Percentiles rank a stretch among this genome's conserved stretches.
phyloP scores from a whole-genome alignment of 1,140 invertebrate genomes.

The Euura saliciscinereae region DNA sequence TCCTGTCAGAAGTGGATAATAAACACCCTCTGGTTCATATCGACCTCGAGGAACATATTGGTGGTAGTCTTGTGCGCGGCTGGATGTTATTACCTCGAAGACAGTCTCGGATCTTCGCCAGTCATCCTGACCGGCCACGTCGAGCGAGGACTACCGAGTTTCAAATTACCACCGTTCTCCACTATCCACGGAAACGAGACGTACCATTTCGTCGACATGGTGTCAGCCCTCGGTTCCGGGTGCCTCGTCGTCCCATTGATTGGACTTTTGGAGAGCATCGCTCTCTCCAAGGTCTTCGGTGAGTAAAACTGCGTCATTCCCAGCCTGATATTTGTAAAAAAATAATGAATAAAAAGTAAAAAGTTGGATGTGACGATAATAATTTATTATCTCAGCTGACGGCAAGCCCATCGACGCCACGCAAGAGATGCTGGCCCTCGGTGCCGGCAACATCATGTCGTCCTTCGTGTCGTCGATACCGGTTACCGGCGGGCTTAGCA shows the following conservation, averaged over 20 bases:
- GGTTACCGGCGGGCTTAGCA: constrained; percentile 81
- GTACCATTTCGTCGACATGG: constrained; percentile 70
- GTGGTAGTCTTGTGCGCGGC: constrained; percentile 74
- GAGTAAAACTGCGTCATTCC: constrained; percentile 43
- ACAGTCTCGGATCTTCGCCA: constrained; percentile 63
- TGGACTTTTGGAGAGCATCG: constrained; percentile 81
- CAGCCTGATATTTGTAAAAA: too few species aligned
- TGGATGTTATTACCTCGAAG: constrained; percentile 69
- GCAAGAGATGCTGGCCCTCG: constrained; percentile 82
- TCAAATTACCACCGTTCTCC: constrained; percentile 69
- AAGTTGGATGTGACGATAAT: neutral
- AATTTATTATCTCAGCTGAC: constrained; percentile 53
- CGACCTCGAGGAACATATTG: constrained; percentile 79
- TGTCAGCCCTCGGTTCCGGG: constrained; percentile 72
- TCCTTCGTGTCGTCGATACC: constrained; percentile 87
- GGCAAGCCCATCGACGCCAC: constrained; percentile 77
- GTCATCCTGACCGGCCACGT: constrained; percentile 75
- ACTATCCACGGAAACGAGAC: constrained; percentile 69
- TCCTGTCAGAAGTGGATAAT: constrained; percentile 52
- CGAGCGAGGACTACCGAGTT: constrained; percentile 70
- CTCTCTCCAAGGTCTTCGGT: constrained; percentile 83
- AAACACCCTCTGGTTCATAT: constrained; percentile 73
- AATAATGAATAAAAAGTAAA: too few species aligned
- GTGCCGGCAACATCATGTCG: constrained; percentile 81
- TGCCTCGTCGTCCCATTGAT: constrained; percentile 79